Evolutionary conservation across 2,888 invertebrate species (phyloP), one percentile per base, ranked within the genome.

Genomic region (Lithophane leautieri): DNA sequence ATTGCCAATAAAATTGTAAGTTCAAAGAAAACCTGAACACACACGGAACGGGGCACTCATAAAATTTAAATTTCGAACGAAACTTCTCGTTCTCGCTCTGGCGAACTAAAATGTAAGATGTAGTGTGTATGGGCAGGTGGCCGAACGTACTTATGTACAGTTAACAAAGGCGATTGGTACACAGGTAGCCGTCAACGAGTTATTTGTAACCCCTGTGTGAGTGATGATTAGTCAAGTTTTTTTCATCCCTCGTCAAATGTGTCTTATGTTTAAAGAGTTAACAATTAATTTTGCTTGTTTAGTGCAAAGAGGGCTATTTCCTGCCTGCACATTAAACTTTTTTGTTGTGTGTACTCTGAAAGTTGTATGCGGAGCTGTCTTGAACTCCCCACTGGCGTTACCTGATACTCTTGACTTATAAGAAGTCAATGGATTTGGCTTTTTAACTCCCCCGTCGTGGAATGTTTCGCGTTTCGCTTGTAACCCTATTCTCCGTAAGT

Each of bases 41-140:
- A 70, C 67, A 63, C 56, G 42, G 47, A 66, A 42, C 67, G 16
- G 56, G 42, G 70, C 47, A 75, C 69, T 70, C 77, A 84, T 86
- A 86, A 86, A 88, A 86, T 86, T 88, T 86, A 86, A 84, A 88
- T 88, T 85, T 84, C 62, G 28, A 76, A 73, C 61, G 74, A 79
- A 84, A 84, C 77, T 86, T 82, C 67, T 67, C 61, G 71, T 79
- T 79, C 56, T 65, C 60, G 58, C 68, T 70, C 66, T 76, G 56
- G 61, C 25, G 66, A 78, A 86, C 73, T 83, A 75, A 86, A 87
- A 84, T 85, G 67, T 87, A 87, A 58, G 52, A 79, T 75, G 62
- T 84, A 82, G 69, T 67, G 68, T 65, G 61, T 58, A 73, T 63
- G 85, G 62, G 73, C 78, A 81, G 87, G 75, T 87, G 76, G 78